These are phyloP conservation scores for Nematostella vectensis DNA, from an alignment of 92 coral and sea anemone species.

Conservation along the genomic window DNA sequence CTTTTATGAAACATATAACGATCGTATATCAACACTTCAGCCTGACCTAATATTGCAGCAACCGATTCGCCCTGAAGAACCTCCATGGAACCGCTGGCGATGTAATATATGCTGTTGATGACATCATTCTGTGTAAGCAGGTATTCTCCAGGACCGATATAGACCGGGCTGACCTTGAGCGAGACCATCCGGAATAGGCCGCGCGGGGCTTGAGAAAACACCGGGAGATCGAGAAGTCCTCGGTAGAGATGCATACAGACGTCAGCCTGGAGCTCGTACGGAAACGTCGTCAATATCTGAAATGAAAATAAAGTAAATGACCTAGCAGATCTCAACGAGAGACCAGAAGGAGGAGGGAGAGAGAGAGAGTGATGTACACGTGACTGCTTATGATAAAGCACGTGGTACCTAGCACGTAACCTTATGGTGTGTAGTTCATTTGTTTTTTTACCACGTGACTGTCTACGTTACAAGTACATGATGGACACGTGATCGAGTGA, in stretches of 20 bases:
- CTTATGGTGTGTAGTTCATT: too few relatives aligned
- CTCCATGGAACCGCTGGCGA: conserved; percentile 80
- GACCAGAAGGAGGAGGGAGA: too few relatives aligned
- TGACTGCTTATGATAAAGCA: too few relatives aligned
- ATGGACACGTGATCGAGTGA: too few relatives aligned
- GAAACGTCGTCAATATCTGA: conserved; percentile 72
- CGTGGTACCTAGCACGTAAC: too few relatives aligned
- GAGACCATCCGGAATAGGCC: conserved; percentile 74
- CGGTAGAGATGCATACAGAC: conserved; percentile 80
- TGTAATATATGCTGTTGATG: conserved; percentile 62
- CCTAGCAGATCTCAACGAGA: neutral
- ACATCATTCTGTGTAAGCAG: conserved; percentile 72
- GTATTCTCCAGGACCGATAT: conserved; percentile 76
- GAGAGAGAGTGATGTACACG: too few relatives aligned
- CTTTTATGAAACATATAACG: too few relatives aligned
- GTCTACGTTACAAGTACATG: too few relatives aligned
- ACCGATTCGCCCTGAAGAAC: conserved; percentile 87
- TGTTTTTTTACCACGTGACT: too few relatives aligned
- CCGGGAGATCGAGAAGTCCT: conserved; percentile 56
- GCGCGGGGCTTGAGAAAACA: conserved; percentile 74
- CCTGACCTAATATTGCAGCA: conserved; percentile 76
- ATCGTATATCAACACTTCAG: too few relatives aligned
- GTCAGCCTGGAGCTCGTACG: conserved; percentile 73
- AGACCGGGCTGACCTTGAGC: conserved; percentile 61
- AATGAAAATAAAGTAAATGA: conserved; percentile 4